These are phyloP conservation scores for Engraulis encrasicolus DNA, from an alignment of 2,113 vertebrate genomes.

Conservation along the genomic window DNA sequence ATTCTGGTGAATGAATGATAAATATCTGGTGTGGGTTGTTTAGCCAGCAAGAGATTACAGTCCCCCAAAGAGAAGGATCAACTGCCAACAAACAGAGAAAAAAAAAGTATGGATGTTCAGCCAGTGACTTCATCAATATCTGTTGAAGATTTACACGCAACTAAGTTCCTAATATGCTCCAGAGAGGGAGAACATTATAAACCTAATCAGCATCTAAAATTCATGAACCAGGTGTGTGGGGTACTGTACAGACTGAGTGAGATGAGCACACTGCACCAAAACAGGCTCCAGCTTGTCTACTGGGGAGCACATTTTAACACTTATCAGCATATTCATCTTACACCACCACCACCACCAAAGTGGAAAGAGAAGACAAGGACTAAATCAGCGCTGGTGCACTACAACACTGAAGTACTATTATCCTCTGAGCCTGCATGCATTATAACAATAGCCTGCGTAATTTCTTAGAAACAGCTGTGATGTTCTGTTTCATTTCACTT, in stretches of 20 bases:
- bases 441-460: not conserved
- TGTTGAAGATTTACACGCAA: not conserved
- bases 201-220: slow-evolving; percentile 3
- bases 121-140: slow-evolving; percentile 4
- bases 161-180: not conserved
- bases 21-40: slow-evolving; percentile 8
- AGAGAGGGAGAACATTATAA: not conserved
- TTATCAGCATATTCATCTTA: not conserved
- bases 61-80: not conserved
- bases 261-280: not conserved
- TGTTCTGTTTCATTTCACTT: not conserved
- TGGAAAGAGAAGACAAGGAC: not conserved
- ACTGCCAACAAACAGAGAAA: not conserved
- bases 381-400: not conserved
- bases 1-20: not conserved
- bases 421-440: not conserved
- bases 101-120: not conserved
- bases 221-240: not conserved
- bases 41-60: not conserved
- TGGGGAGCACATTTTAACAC: not conserved
- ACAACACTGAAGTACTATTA: not conserved
- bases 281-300: not conserved
- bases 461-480: not conserved
- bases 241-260: not conserved
- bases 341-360: not conserved